phyloP scores from a whole-genome alignment of 2,888 invertebrate species.

The Drosophila antonietae region DNA sequence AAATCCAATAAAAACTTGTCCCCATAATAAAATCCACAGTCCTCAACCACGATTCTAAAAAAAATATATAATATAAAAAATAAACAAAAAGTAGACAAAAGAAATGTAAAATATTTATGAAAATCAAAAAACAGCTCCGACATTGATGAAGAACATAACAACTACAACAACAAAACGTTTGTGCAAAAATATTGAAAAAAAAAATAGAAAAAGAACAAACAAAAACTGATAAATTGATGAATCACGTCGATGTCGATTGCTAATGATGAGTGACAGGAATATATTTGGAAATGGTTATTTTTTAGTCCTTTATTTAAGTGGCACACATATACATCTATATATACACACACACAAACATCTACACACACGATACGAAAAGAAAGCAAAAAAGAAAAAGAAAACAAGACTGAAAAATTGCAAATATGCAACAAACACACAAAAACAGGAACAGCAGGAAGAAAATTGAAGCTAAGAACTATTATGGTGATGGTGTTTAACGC shows the following conservation, averaged over 20 bases:
- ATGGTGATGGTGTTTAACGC: conserved; percentile 67
- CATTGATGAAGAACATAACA: conserved; percentile 1
- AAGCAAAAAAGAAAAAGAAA: conserved; percentile 10
- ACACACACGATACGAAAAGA: conserved; percentile 23
- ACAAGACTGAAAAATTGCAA: conserved; percentile 20
- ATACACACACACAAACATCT: conserved; percentile 29
- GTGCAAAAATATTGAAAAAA: conserved; percentile 21
- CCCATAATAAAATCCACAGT: conserved; percentile 11
- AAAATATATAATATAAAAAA: not conserved
- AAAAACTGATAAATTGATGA: conserved; percentile 28
- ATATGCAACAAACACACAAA: conserved; percentile 24
- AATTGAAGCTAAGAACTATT: conserved; percentile 40
- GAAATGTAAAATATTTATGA: not conserved
- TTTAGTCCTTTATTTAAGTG: conserved; percentile 68
- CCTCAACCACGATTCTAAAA: not conserved
- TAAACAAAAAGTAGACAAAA: not conserved
- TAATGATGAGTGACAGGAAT: conserved; percentile 27
- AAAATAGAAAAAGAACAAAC: not conserved
- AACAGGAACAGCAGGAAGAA: conserved; percentile 21
- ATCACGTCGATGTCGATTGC: conserved; percentile 4
- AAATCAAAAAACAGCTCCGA: conserved; percentile 1
- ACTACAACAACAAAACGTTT: not conserved
- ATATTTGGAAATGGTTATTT: conserved; percentile 64
- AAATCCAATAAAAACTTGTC: conserved; percentile 13
- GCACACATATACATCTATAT: conserved; percentile 38